Evolutionary conservation across 2,797 vertebrate genomes (phyloP), one percentile per base, ranked within the genome.

Genomic region (Schizopygopsis pylzovi): DNA sequence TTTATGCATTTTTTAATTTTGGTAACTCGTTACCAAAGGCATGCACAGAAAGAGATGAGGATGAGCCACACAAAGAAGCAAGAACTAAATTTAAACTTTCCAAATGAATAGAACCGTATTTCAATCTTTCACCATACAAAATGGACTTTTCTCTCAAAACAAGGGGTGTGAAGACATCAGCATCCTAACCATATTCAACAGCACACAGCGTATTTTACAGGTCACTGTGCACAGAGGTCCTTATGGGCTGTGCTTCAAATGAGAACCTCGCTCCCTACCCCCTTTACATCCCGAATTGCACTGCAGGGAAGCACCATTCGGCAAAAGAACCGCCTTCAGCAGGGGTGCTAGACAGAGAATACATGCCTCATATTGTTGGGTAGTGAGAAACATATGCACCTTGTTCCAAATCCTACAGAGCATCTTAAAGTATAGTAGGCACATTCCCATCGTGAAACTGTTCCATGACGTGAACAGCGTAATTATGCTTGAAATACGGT

Each of bases 191-290:
- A 73, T 80, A 85, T 73, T 85, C 52, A 85, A 37, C 39, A 47
- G 47, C 63, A 80, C 77, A 72, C 54, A 61, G 33, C 78, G 4
- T 15, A 54, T 85, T 81, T 85, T 41, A 85, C 77, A 52, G 84
- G 84, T 85, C 84, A 85, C 78, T 65, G 78, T 72, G 77, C 84
- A 85, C 67, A 71, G 28, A 72, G 84, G 37, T 70, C 75, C 41
- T 13, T 56, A 79, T 71, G 39, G 52, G 39, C 52, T 70, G 65
- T 37, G 25, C 67, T 71, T 79, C 18, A 71, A 79, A 85, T 18
- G 20, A 77, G 25, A 79, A 45, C n/a, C 76, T 85, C 76, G 65
- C 37, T 54, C 49, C 71, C 47, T 70, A n/a, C 22, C 80, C 41
- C 13, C 67, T 71, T 84, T 79, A 71, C 83, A 79, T 70, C 65